phyloP scores from a whole-genome alignment of 1,140 invertebrate genomes.

The Heliothis virescens region DNA sequence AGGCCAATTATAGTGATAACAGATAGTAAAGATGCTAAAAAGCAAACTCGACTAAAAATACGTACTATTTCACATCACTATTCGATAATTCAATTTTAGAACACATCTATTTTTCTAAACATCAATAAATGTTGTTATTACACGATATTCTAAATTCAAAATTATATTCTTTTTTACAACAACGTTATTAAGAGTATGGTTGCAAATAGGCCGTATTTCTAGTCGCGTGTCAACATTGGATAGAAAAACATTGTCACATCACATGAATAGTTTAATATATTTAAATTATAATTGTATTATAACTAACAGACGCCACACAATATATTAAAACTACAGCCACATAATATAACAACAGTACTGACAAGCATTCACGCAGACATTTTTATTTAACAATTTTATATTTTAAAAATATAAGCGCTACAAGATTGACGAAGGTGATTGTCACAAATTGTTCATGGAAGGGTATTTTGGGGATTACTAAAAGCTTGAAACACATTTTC shows the following conservation, averaged over 20 bases:
- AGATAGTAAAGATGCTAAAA: constrained; percentile 8
- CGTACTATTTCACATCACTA: constrained; percentile 7
- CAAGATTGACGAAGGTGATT: constrained; percentile 48
- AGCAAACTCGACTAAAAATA: constrained; percentile 37
- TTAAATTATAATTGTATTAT: constrained; percentile 13
- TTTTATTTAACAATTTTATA: constrained; percentile 35
- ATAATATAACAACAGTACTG: constrained; percentile 33
- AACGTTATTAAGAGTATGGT: constrained; percentile 6
- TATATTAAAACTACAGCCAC: constrained; percentile 28
- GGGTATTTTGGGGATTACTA: constrained; percentile 8
- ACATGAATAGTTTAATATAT: constrained; percentile 20
- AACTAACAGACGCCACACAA: constrained; percentile 27
- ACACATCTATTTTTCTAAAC: constrained; percentile 25
- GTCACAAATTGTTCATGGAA: constrained; percentile 20
- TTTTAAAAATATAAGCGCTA: constrained; percentile 35
- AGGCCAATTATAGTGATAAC: constrained; percentile 56
- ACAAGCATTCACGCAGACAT: constrained; percentile 34
- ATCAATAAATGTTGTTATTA: constrained; percentile 16
- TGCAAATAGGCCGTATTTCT: constrained; percentile 14
- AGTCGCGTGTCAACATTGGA: constrained; percentile 17
- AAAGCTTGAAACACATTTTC: constrained; percentile 2
- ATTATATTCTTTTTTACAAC: constrained; percentile 16
- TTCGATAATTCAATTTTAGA: constrained; percentile 15
- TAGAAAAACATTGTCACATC: constrained; percentile 26
- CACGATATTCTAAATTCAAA: constrained; percentile 20